Percentiles rank a stretch among this genome's conserved stretches.
Evolutionary conservation across 1,140 invertebrate genomes (phyloP).

Genomic region (Orius insidiosus): DNA sequence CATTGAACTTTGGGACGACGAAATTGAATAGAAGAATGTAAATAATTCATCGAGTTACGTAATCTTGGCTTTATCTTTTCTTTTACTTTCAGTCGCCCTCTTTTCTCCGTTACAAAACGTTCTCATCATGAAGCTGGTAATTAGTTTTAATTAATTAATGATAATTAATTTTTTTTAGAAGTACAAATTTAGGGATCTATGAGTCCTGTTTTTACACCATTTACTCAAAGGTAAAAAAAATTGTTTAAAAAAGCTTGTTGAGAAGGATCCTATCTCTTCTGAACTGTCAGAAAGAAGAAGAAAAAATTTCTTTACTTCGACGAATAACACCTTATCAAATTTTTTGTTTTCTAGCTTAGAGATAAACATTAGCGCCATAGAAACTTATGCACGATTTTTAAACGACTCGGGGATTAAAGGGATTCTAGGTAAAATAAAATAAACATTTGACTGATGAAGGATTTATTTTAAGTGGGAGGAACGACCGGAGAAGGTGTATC

Average conservation of each 20-base stretch:
- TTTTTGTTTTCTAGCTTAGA: constrained; percentile 23
- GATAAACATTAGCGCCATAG: constrained; percentile 37
- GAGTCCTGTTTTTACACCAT: constrained; percentile 46
- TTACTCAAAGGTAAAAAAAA: constrained; percentile 19
- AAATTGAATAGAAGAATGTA: too few species aligned
- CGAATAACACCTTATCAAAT: too few species aligned
- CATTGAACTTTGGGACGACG: too few species aligned
- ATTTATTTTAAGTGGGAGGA: constrained; percentile 49
- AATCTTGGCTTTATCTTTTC: too few species aligned
- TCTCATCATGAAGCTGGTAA: too few species aligned
- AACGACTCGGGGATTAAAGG: too few species aligned
- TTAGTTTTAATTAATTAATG: not conserved
- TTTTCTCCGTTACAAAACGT: too few species aligned
- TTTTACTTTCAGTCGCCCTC: too few species aligned
- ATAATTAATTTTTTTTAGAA: constrained; percentile 7
- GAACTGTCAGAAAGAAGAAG: too few species aligned
- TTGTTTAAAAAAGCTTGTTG: constrained; percentile 23
- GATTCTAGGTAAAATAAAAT: not conserved
- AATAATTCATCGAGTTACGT: too few species aligned
- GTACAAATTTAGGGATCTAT: constrained; percentile 35
- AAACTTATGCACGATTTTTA: constrained; percentile 18
- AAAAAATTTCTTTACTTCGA: too few species aligned
- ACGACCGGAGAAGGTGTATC: constrained; percentile 61
- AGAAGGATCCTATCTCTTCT: too few species aligned
- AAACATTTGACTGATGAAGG: constrained; percentile 19